phyloP scores from a whole-genome alignment of 2,113 vertebrate species.

The Hassar affinis region DNA sequence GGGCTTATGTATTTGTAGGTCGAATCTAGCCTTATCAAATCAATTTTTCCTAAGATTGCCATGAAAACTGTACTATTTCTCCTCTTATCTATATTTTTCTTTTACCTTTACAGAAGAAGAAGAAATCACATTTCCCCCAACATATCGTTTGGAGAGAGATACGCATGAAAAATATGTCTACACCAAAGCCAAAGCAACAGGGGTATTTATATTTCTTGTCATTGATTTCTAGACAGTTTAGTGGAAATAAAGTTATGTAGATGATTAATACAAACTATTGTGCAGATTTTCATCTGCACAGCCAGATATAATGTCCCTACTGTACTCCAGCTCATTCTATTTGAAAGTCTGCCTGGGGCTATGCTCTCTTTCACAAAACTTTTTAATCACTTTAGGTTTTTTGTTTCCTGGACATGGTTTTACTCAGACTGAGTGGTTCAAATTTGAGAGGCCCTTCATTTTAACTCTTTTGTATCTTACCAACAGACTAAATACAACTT shows the following conservation, averaged over 20 bases:
- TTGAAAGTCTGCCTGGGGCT: background rate
- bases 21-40: background rate
- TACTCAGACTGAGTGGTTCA: background rate
- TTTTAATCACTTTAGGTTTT: no score
- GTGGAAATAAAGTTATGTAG: background rate
- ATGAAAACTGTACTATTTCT: background rate
- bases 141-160: constrained; percentile 92
- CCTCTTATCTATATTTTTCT: background rate
- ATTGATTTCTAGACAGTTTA: constrained; percentile 29
- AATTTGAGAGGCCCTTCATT: background rate
- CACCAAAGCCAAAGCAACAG: constrained; percentile 95
- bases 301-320: background rate
- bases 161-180: constrained; percentile 90
- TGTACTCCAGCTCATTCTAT: background rate
- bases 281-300: background rate
- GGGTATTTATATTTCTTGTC: constrained; percentile 70
- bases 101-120: constrained; percentile 83
- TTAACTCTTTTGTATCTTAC: constrained; percentile 32
- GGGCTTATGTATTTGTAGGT: background rate
- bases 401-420: background rate
- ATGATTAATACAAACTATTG: background rate
- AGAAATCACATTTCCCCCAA: constrained; percentile 93
- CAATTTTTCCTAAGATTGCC: background rate
- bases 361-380: background rate
- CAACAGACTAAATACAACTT: constrained; percentile 94